phyloP scores from a whole-genome alignment of 2,113 vertebrate species.

The Epinephelus moara region DNA sequence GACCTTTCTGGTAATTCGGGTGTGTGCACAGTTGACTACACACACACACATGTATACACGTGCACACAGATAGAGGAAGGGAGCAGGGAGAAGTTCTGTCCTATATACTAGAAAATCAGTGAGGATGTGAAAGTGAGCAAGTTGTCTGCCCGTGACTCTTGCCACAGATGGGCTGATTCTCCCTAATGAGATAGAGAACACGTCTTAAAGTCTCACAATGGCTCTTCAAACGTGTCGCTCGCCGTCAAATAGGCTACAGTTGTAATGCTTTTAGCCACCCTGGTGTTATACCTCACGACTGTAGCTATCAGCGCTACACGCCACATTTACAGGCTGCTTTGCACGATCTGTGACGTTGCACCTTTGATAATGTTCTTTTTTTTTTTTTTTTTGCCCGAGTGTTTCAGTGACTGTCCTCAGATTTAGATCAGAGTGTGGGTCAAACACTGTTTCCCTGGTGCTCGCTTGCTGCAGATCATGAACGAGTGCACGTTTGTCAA shows the following conservation, averaged over 20 bases:
- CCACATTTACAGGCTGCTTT: background rate
- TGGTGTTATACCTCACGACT: background rate
- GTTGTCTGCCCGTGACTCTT: slow-evolving; percentile 66
- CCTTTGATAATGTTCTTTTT: background rate
- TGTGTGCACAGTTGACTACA: slow-evolving; percentile 12
- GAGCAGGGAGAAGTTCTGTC: slow-evolving; percentile 42
- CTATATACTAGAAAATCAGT: slow-evolving; percentile 42
- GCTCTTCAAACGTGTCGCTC: slow-evolving; percentile 53
- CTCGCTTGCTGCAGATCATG: slow-evolving; percentile 58
- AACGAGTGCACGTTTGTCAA: slow-evolving; percentile 72
- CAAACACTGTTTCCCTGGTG: slow-evolving; percentile 23
- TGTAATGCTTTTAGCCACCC: slow-evolving; percentile 8
- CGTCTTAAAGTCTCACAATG: slow-evolving; percentile 61
- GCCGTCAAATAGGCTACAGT: slow-evolving; percentile 22
- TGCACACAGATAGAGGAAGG: slow-evolving; percentile 54
- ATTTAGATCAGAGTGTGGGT: slow-evolving; percentile 23
- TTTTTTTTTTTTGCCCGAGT: background rate
- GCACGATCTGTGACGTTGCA: background rate
- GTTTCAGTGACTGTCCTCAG: background rate
- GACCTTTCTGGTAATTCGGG: background rate
- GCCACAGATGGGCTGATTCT: slow-evolving; percentile 79
- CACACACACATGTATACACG: slow-evolving; percentile 1
- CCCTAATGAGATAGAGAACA: slow-evolving; percentile 73
- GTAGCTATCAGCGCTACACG: background rate
- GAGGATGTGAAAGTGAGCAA: slow-evolving; percentile 80